Evolutionary conservation across 2,888 invertebrate species (phyloP).

Genomic region (Ptychoptera albimana): DNA sequence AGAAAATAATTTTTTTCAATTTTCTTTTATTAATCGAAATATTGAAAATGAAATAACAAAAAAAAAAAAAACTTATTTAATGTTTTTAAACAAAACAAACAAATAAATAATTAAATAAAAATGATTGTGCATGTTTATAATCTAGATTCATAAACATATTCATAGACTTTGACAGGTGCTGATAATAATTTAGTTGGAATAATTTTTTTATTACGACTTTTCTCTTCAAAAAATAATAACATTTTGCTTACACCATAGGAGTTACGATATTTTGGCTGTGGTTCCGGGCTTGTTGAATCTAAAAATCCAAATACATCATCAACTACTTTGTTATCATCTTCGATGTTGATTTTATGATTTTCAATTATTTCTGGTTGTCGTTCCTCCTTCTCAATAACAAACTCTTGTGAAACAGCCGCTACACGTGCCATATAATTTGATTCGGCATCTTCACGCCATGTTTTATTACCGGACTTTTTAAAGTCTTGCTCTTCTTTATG

Average conservation of each 20-base stretch:
- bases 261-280: constrained; percentile 5
- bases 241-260: constrained; percentile 23
- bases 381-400: constrained; percentile 34
- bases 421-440: constrained; percentile 52
- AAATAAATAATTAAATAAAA: no score
- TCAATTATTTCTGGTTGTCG: constrained; percentile 16
- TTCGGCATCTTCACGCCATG: constrained; percentile 50
- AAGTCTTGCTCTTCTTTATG: constrained; percentile 43
- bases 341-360: constrained; percentile 21
- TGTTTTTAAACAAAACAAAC: no score
- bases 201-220: constrained; percentile 22
- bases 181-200: constrained; percentile 29
- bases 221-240: constrained; percentile 27
- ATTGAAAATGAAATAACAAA: background rate
- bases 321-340: constrained; percentile 44
- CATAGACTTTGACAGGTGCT: constrained; percentile 20
- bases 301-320: constrained; percentile 53
- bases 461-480: constrained; percentile 43
- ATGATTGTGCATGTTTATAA: constrained; percentile 9
- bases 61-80: background rate
- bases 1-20: no score
- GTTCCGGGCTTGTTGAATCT: constrained; percentile 26
- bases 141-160: constrained; percentile 15
- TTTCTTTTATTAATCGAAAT: no score
- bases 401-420: constrained; percentile 41